phyloP scores from a whole-genome alignment of 1,140 invertebrate species.

The Calosoma granatense region DNA sequence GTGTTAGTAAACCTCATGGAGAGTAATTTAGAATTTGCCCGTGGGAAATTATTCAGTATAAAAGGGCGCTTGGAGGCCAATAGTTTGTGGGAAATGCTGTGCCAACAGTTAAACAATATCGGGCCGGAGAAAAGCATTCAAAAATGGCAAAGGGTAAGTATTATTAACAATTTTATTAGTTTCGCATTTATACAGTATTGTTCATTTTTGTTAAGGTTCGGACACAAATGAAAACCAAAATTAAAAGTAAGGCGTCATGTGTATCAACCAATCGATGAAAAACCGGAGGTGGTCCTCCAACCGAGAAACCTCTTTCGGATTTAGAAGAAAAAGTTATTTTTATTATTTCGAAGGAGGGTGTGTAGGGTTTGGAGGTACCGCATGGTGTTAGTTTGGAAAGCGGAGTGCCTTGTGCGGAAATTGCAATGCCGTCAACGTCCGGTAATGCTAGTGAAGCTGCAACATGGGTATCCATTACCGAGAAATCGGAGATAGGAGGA shows the following conservation, averaged over 20 bases:
- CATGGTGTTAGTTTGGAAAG: neutral
- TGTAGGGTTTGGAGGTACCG: neutral
- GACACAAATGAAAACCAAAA: neutral
- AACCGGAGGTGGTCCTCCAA: neutral
- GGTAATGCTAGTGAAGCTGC: neutral
- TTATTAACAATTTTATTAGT: no score
- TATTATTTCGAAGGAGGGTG: neutral
- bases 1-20: neutral
- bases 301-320: neutral
- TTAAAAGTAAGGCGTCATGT: neutral
- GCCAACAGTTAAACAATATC: neutral
- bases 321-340: neutral
- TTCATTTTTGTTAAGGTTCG: neutral
- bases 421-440: neutral
- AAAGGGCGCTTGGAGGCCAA: neutral
- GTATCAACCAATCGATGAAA: neutral
- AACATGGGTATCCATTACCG: neutral
- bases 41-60: neutral
- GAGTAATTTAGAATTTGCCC: neutral
- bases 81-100: neutral
- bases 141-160: neutral
- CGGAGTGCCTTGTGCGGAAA: neutral
- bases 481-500: no score
- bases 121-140: neutral
- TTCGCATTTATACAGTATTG: neutral